phyloP scores from a whole-genome alignment of 2,797 vertebrate genomes.

The Babyrousa celebensis region DNA sequence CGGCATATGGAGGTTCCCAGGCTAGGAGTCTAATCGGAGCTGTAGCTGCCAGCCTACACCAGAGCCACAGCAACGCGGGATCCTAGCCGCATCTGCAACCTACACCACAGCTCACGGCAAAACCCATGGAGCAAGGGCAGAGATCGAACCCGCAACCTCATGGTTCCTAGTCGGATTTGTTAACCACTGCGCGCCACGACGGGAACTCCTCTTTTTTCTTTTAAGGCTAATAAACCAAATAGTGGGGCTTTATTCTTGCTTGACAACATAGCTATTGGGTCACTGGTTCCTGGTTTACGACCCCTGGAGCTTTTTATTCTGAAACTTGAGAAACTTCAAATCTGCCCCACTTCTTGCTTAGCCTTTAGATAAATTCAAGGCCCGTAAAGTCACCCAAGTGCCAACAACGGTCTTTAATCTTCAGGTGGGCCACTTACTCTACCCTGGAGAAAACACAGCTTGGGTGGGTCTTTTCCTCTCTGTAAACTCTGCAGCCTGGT shows the following conservation, averaged over 20 bases:
- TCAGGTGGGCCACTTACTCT: background rate
- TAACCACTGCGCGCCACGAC: no score
- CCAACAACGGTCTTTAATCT: background rate
- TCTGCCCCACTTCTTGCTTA: background rate
- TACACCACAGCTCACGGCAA: no score
- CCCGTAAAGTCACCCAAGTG: background rate
- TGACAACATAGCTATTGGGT: background rate
- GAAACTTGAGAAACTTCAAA: background rate
- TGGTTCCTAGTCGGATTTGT: no score
- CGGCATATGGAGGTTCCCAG: no score
- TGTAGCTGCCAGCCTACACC: no score
- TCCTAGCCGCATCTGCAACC: no score
- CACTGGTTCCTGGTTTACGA: background rate
- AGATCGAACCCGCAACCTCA: no score
- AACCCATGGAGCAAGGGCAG: no score
- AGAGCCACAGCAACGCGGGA: no score
- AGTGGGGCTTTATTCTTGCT: background rate
- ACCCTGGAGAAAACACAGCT: background rate
- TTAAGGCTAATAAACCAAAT: background rate
- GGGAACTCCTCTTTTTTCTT: background rate
- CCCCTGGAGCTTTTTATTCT: background rate
- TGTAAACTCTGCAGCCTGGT: background rate
- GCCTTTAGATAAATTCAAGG: background rate
- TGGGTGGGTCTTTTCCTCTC: background rate
- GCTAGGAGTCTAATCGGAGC: no score